Evolutionary conservation across 2,888 invertebrate species (phyloP).

Genomic region (Epistrophella euchroma): DNA sequence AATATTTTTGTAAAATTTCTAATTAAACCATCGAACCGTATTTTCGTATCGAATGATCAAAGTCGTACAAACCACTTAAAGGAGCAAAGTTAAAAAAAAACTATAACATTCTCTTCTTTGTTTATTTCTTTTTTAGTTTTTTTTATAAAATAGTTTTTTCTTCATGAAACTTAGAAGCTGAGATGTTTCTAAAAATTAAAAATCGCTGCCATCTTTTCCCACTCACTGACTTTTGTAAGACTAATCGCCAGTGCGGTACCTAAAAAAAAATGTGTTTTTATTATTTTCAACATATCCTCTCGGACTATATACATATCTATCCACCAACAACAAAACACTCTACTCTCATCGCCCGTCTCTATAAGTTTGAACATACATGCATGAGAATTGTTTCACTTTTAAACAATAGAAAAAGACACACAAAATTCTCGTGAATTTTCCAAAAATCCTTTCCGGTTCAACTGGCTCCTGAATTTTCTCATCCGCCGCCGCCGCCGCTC

Average conservation of each 20-base stretch:
- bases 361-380: conserved; percentile 8
- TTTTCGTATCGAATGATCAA: too few species aligned
- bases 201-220: not conserved
- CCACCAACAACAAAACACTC: not conserved
- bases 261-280: too few species aligned
- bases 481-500: too few species aligned
- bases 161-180: not conserved
- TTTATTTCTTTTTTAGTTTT: too few species aligned
- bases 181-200: not conserved
- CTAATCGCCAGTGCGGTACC: too few species aligned
- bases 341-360: not conserved
- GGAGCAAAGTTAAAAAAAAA: too few species aligned
- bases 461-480: not conserved
- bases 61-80: too few species aligned
- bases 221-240: too few species aligned
- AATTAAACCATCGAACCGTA: too few species aligned
- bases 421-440: conserved; percentile 37
- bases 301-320: not conserved
- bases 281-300: not conserved
- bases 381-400: conserved; percentile 52
- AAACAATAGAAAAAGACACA: conserved; percentile 44
- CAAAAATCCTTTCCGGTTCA: conserved; percentile 29
- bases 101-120: too few species aligned
- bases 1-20: too few species aligned
- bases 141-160: not conserved